Base-by-base conservation (phyloP, 2,113 vertebrate species). In the Pachypanchax playfairii region DNA sequence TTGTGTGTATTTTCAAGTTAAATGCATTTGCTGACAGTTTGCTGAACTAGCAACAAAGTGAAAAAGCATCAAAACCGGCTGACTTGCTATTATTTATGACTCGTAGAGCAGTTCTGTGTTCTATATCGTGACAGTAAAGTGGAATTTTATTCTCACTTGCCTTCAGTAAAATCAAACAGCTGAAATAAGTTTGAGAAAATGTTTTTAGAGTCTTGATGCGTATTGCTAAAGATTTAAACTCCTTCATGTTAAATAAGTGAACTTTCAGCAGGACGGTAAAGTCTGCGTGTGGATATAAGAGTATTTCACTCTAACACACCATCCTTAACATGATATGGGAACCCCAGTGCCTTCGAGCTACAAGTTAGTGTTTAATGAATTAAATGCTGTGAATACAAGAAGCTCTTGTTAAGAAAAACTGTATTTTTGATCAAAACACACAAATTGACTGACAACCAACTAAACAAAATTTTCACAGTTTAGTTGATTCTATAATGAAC, bases 321-420 rank as follows among this genome's bases (percentile, higher is more conserved):
- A 63, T 61, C 22, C 21, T 51, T 70, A 39, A 54, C 10, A 52
- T 65, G 28, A 47, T 63, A 79, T 46, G 29, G 50, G 54, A 76
- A 79, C 78, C 75, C 70, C 64, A 79, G 86, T 90, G 88, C 88
- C 86, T 89, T 90, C 67, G 28, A 75, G 73, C 77, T 55, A 14
- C 41, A 75, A 70, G 61, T 18, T 2, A 65, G 39, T 36, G 62
- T 73, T 49, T 67, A 46, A 71, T 77, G 79, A 57, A 72, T 73
- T 18, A 83, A 65, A 65, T 69, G 42, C 28, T 51, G 62, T 56
- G 12, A 21, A 61, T 5, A 1, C 47, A 12, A 39, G 7, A 71
- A 38, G 49, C 49, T 57, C 5, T 44, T 47, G 55, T 70, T 48
- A 36, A 65, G 59, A 14, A 65, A 48, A 54, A 61, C 41, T 2